Evolutionary conservation across 37 sponge, comb jelly and placozoan genomes (phyloP).

Genomic region (Beroe ovata): DNA sequence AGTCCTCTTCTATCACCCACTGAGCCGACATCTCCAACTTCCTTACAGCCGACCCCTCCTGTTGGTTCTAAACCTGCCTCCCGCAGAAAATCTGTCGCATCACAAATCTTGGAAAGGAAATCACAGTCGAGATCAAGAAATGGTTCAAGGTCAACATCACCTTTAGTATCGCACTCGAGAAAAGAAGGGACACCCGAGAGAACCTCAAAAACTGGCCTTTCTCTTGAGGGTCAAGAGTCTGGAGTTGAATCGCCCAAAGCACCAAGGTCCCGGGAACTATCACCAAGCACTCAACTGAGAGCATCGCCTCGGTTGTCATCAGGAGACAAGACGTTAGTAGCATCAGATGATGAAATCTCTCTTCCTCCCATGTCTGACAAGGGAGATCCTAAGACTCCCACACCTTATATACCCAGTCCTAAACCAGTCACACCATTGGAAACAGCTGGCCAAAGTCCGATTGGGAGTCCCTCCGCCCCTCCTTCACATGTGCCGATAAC

Average conservation of each 20-base stretch:
- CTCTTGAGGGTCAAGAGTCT: background rate
- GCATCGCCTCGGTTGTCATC: background rate
- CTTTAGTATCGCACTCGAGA: background rate
- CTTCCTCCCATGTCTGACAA: background rate
- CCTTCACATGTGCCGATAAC: background rate
- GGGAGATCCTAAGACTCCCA: background rate
- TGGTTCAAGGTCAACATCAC: conserved; percentile 23
- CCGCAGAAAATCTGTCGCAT: conserved; percentile 35
- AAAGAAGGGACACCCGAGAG: background rate
- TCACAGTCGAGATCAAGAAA: conserved; percentile 16
- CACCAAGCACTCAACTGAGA: too few relatives aligned
- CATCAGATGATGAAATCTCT: conserved; percentile 28
- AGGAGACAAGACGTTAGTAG: background rate
- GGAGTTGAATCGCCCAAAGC: background rate
- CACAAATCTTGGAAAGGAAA: conserved; percentile 38
- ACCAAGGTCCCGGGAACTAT: background rate
- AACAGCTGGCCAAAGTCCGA: background rate
- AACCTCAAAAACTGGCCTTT: background rate
- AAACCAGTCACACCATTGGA: background rate
- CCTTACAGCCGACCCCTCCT: conserved; percentile 54
- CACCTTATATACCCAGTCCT: background rate
- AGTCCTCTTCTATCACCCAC: background rate
- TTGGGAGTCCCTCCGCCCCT: background rate
- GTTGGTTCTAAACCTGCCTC: background rate
- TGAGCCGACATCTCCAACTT: background rate